Conservation (phyloP, 2,113 vertebrate genomes). For the Opisthocomus hoazin region DNA sequence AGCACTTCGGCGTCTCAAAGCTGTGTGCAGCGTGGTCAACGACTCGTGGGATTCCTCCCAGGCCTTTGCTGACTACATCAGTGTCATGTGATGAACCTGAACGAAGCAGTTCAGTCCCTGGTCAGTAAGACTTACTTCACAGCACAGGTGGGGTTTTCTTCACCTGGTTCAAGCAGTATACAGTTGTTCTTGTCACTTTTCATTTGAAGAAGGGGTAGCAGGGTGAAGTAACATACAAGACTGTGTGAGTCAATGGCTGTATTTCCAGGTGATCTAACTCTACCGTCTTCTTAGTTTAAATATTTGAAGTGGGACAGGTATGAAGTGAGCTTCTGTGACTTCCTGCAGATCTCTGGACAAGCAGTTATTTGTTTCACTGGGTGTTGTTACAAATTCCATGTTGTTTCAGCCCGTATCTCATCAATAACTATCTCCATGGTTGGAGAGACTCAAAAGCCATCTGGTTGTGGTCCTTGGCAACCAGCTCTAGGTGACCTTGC, state of each 20-base stretch:
- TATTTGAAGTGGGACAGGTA: neutral
- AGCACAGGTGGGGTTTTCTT: neutral
- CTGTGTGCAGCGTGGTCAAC: slow-evolving; percentile 73
- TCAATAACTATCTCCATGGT: fast-evolving
- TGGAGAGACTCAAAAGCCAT: neutral
- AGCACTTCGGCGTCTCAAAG: slow-evolving; percentile 73
- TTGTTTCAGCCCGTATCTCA: neutral
- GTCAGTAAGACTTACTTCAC: neutral
- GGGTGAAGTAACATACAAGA: neutral
- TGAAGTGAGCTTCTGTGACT: neutral
- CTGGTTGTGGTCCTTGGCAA: neutral
- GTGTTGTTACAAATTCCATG: neutral
- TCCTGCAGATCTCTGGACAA: neutral
- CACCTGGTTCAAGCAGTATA: neutral
- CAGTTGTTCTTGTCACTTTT: neutral
- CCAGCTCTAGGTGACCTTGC: neutral
- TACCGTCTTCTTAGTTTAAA: neutral
- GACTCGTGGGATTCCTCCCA: slow-evolving; percentile 82
- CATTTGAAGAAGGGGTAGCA: neutral
- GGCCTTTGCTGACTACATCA: slow-evolving; percentile 86
- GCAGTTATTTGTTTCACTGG: neutral
- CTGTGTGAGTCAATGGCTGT: fast-evolving
- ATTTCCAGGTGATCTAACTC: neutral
- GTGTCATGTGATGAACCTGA: slow-evolving; percentile 79
- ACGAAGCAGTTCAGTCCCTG: neutral